Evolutionary conservation across 2,888 invertebrate species (phyloP), one percentile per base, ranked within the genome.

Genomic region (Nemoura dubitans): DNA sequence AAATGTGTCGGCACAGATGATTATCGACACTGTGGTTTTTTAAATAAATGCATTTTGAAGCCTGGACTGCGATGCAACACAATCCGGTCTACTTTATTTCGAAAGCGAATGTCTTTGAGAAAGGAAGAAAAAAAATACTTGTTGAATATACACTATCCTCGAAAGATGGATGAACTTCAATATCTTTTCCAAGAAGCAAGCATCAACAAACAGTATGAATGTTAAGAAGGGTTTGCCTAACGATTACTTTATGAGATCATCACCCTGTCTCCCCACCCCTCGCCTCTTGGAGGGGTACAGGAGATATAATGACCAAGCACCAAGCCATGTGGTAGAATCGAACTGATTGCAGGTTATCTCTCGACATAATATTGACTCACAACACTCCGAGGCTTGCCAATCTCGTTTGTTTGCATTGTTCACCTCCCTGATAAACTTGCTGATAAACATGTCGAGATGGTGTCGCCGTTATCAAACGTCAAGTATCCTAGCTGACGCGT

Each of bases 211-310:
- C 59, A 16, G 14, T 59, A 59, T 59, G 21, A 59, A 59, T 59
- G 21, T 59, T 59, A 59, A 26, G n/a, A 78, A 78, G 26, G 78
- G 78, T 78, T 78, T 28, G 78, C 27, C 28, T n/a, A 27, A 6
- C n/a, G 78, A 78, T 78, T 28, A 78, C 25, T 59, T 14, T 14
- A 78, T 78, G 78, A 78, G 78, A 78, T 78, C 78, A 78, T 78
- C 28, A 26, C 26, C 10, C 78, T 14, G 27, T 26, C 28, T 26
- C 78, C 78, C 78, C 78, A 25, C 14, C 78, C 78, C 6, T 78
- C 78, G 3, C 59, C 59, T 21, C 59, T 14, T 36, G 76, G 26
- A 27, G 26, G 78, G 78, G 10, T 36, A 6, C 6, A 16, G 10
- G 78, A 78, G 78, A 78, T 25, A 78, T 25, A 78, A 78, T 78